Evolutionary conservation across 2,888 invertebrate species (phyloP).

Genomic region (Halocaridina rubra): DNA sequence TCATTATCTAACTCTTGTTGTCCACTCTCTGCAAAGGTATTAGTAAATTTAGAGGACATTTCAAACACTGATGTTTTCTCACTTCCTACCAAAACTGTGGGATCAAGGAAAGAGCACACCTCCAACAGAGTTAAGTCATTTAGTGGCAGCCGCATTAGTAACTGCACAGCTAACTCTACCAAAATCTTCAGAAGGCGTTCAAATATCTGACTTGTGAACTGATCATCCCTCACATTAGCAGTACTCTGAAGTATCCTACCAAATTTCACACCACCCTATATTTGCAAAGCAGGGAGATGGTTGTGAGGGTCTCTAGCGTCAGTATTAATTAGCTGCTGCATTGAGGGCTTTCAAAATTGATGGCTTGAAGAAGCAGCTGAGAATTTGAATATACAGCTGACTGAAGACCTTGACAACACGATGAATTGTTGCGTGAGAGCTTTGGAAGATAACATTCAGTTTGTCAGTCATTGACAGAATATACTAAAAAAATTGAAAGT

Average conservation of each 20-base stretch:
- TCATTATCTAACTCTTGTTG: neutral
- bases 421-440: slow-evolving; percentile 10
- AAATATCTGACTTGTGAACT: neutral
- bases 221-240: neutral
- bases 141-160: neutral
- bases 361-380: neutral
- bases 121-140: too few relatives aligned
- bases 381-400: slow-evolving; percentile 17
- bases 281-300: neutral
- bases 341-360: neutral
- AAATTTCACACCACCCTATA: neutral
- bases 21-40: neutral
- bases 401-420: slow-evolving; percentile 5
- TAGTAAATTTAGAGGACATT: too few relatives aligned
- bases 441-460: slow-evolving; percentile 12
- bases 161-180: neutral
- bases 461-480: slow-evolving; percentile 22
- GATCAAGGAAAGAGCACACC: too few relatives aligned
- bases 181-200: too few relatives aligned
- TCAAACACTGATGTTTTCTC: too few relatives aligned
- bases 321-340: neutral
- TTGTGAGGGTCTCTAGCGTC: neutral
- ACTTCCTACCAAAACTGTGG: too few relatives aligned
- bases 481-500: slow-evolving; percentile 27
- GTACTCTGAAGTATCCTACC: neutral